These are phyloP conservation scores for Drosophila nr. perissopoda DNA, from an alignment of 2,888 invertebrate genomes.

Conservation along the genomic window DNA sequence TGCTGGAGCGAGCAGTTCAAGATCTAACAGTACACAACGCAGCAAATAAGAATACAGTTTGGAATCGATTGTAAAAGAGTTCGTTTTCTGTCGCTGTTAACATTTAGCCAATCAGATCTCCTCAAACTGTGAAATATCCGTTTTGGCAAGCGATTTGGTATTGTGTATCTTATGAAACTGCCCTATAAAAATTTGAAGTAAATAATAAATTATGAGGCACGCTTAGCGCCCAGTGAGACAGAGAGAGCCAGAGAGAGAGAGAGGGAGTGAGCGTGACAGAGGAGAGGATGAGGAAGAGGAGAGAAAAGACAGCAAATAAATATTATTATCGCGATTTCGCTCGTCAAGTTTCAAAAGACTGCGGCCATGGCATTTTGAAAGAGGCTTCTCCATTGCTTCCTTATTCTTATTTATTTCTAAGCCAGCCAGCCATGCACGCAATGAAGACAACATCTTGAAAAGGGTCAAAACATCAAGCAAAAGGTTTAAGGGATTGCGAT, in stretches of 20 bases:
- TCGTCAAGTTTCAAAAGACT: constrained; percentile 48
- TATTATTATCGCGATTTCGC: constrained; percentile 72
- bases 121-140: constrained; percentile 14
- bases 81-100: background rate
- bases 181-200: constrained; percentile 34
- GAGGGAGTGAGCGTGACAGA: background rate
- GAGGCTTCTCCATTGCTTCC: constrained; percentile 57
- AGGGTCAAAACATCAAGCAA: constrained; percentile 79
- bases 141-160: constrained; percentile 5
- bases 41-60: background rate
- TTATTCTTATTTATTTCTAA: constrained; percentile 50
- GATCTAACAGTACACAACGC: background rate
- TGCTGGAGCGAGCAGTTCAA: background rate
- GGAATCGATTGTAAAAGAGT: background rate
- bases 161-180: constrained; percentile 7
- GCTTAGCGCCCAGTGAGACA: constrained; percentile 49
- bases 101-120: background rate
- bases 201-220: constrained; percentile 57
- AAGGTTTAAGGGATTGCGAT: constrained; percentile 61
- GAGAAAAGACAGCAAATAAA: constrained; percentile 64
- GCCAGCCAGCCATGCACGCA: constrained; percentile 60
- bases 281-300: background rate
- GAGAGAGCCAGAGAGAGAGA: background rate
- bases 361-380: constrained; percentile 45
- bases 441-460: constrained; percentile 81